A percentile compares a stretch with the other conserved stretches of the same genome.
Conservation (phyloP, 2,113 vertebrate species). For the Mustela nigripes region DNA sequence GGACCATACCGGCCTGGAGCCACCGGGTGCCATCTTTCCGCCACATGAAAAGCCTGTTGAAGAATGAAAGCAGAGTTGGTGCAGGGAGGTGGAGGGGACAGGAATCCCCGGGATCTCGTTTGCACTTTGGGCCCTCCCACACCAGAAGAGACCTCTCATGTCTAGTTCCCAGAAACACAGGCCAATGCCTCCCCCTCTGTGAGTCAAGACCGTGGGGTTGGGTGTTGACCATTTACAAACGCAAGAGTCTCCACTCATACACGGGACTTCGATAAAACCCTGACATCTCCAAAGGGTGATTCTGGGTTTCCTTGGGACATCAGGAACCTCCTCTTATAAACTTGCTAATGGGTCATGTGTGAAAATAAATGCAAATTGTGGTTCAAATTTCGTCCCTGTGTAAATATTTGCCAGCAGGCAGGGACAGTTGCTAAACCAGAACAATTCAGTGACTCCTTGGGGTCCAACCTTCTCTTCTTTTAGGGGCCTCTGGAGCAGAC, state of each 20-base stretch:
- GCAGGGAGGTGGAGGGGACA: fast-evolving
- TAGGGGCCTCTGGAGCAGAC: neutral
- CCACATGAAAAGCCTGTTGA: neutral
- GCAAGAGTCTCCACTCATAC: too few relatives aligned
- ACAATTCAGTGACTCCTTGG: neutral
- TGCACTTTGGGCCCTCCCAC: neutral
- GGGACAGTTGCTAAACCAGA: neutral
- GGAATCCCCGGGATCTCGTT: too few relatives aligned
- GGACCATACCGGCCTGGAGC: neutral
- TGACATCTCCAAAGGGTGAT: neutral
- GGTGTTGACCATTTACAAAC: neutral
- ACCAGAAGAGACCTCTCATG: neutral
- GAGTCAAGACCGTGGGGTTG: neutral
- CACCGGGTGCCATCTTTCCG: neutral
- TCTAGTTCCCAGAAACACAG: neutral
- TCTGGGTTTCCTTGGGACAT: too few relatives aligned
- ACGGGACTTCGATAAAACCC: neutral
- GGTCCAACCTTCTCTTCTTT: neutral
- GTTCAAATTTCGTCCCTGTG: neutral
- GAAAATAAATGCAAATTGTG: neutral
- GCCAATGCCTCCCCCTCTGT: neutral
- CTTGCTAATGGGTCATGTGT: neutral
- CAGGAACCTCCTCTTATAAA: neutral
- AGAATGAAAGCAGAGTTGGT: neutral
- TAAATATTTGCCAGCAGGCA: neutral